Conservation (phyloP, 2,888 invertebrate species). For the Ormia ochracea region DNA sequence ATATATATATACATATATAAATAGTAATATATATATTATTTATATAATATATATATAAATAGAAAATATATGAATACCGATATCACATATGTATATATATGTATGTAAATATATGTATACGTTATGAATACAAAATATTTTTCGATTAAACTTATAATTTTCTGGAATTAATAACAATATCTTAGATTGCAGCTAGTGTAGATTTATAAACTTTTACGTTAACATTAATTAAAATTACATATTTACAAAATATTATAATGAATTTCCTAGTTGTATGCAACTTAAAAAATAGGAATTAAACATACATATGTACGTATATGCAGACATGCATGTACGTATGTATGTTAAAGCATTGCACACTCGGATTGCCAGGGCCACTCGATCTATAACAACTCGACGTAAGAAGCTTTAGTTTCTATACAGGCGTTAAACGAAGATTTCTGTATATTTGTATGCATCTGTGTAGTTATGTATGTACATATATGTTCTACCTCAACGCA, state of each 20-base stretch:
- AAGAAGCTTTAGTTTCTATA: too few species aligned
- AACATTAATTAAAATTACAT: constrained; percentile 44
- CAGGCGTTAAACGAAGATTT: too few species aligned
- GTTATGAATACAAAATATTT: constrained; percentile 17
- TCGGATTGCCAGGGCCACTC: constrained; percentile 23
- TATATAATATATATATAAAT: too few species aligned
- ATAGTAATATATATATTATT: too few species aligned
- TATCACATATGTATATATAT: constrained; percentile 23
- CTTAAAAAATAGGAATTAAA: constrained; percentile 56
- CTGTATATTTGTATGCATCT: too few species aligned
- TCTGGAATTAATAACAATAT: constrained; percentile 58
- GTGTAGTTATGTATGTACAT: too few species aligned
- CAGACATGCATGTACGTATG: too few species aligned
- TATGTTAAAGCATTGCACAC: constrained; percentile 38
- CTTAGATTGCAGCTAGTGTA: constrained; percentile 64
- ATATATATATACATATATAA: constrained; percentile 16
- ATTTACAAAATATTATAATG: constrained; percentile 50
- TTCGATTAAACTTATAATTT: constrained; percentile 28
- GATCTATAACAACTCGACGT: too few species aligned
- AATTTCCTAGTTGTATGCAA: constrained; percentile 54
- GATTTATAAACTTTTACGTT: constrained; percentile 35
- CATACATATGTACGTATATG: too few species aligned
- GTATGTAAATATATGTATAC: constrained; percentile 35
- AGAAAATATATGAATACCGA: too few species aligned
- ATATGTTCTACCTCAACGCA: too few species aligned